Evolutionary conservation across 1,140 invertebrate species (phyloP), one percentile per base, ranked within the genome.

Genomic region (Lepidurus packardi): DNA sequence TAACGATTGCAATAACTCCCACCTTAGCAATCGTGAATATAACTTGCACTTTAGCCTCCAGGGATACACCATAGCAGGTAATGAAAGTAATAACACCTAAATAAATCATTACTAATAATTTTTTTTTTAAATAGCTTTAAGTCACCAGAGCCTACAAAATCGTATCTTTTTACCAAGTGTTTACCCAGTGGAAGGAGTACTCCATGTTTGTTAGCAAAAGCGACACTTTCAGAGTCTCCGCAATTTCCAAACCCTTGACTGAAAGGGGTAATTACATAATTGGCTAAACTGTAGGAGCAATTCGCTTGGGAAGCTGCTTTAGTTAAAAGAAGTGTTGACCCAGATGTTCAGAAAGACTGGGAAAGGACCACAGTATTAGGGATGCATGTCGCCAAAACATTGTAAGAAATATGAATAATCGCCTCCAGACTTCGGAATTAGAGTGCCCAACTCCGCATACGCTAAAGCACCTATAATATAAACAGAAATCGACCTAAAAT

Each of bases 261-360:
- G 84, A 97, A 96, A 8, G 95, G 93, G 82, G 94, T 92, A 13
- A 94, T 92, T 34, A 94, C 91, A 84, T 98, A 98, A 84, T 97
- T 92, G 43, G 76, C 73, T 41, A 77, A 80, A 10, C 43, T 34
- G 80, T 78, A 2, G 16, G 79, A 73, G 25, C 16, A 44, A 4
- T 84, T 80, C 9, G 83, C 82, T 34, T 80, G 78, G 0, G 80
- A 74, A 9, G 85, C 83, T 0, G 87, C 85, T 16, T 82, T 83
- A 0, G 84, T 79, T 5, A 87, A 81, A 6, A 85, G 80, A 1
- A 86, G n/a, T 80, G 9, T 79, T 81, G 0, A 86, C 82, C 85
- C 85, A 84, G 2, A 82, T 74, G 74, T 81, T 83, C 7, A 86
- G 76, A 73, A 84, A 86, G 6, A 83, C 84, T 0, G 82, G 80